A percentile compares a stretch with the other conserved stretches of the same genome.
Evolutionary conservation across 2,113 vertebrate genomes (phyloP).

Genomic region (Atlantisia rogersi): DNA sequence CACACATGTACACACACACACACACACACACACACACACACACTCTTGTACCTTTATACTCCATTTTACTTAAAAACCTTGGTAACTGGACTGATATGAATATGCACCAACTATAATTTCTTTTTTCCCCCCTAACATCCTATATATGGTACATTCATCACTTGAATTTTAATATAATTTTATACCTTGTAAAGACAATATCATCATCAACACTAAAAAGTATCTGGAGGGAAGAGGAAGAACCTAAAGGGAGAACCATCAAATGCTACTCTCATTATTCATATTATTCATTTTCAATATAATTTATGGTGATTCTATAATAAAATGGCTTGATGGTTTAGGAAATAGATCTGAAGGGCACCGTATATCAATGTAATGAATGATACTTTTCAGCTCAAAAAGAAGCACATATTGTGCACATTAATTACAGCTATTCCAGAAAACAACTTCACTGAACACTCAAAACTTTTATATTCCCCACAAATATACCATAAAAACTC

Average conservation of each 20-base stretch:
- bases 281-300: neutral
- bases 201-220: neutral
- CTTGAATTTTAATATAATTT: neutral
- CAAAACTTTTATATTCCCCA: neutral
- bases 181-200: neutral
- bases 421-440: neutral
- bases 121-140: neutral
- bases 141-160: neutral
- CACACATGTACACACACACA: neutral
- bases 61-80: neutral
- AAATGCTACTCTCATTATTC: neutral
- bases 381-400: neutral
- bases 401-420: neutral
- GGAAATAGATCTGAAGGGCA: neutral
- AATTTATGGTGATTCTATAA: neutral
- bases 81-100: neutral
- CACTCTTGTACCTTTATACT: neutral
- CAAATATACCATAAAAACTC: neutral
- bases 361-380: neutral
- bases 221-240: neutral
- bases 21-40: neutral
- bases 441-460: neutral
- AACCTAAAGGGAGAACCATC: neutral
- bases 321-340: neutral
- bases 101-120: neutral